Evolutionary conservation across 2,888 invertebrate species (phyloP).

Genomic region (Oasisia sp.): DNA sequence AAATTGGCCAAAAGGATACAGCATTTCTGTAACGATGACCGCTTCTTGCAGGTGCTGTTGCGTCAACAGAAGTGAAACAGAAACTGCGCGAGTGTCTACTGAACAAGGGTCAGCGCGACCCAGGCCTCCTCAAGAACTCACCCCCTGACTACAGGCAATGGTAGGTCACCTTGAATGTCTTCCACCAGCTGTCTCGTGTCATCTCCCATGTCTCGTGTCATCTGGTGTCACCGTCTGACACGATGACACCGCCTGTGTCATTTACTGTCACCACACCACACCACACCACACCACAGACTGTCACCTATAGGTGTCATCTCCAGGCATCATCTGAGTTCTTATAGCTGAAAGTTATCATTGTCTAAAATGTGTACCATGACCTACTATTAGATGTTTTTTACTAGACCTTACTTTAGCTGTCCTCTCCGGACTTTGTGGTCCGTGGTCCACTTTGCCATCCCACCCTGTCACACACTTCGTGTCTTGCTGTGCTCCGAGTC

Average conservation of each 20-base stretch:
- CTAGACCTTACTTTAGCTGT: background rate
- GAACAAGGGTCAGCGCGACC: conserved; percentile 71
- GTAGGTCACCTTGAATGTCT: conserved; percentile 67
- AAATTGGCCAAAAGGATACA: no score
- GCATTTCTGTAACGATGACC: no score
- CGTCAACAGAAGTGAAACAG: conserved; percentile 95
- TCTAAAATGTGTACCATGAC: background rate
- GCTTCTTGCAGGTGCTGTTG: conserved; percentile 76
- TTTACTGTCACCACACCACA: no score
- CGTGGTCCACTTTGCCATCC: no score
- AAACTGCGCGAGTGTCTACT: conserved; percentile 83
- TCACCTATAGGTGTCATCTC: background rate
- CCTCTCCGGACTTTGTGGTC: no score
- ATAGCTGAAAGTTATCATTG: background rate
- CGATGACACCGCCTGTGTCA: background rate
- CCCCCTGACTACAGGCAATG: conserved; percentile 83
- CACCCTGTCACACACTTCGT: no score
- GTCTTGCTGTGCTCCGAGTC: no score
- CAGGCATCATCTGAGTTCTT: background rate
- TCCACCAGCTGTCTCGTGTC: background rate
- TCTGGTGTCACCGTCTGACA: background rate
- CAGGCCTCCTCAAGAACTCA: conserved; percentile 49
- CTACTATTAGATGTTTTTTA: background rate
- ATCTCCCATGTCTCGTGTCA: background rate
- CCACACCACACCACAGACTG: background rate